Base-by-base conservation (phyloP, 2,113 vertebrate genomes). In the Garra rufa region DNA sequence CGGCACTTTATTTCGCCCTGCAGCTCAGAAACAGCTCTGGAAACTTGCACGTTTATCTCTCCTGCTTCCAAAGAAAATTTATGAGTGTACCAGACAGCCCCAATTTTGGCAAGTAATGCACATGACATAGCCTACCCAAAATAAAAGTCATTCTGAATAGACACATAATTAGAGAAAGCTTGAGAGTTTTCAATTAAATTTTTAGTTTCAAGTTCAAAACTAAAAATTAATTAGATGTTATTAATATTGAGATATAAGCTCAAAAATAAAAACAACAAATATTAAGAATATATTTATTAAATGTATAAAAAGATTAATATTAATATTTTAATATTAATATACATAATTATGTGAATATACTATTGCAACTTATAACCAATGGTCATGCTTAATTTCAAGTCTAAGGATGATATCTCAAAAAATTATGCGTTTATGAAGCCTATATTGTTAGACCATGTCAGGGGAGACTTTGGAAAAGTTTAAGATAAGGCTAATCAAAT, bases 101-200 rank as follows among this genome's bases (percentile, higher is more conserved):
- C 63, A 67, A 38, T 38, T 30, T 67, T 57, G 55, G 21, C 55
- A 57, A 67, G 63, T 67, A 38, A 67, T 67, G 63, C 63, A 67
- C 28, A 17, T 67, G 63, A 38, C 28, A 67, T 67, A 67, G 63
- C 63, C 63, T 67, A 38, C 28, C 28, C 21, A 57, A 57, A 57
- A n/a, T 57, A 57, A 57, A 57, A 67, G 63, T 67, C 13, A 67
- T 67, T 67, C 14, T 67, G 63, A 38, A 67, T 67, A 38, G 6
- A 67, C 30, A 67, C 30, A 34, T 67, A 34, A 67, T 13, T 14
- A 34, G 34, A 67, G 15, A 67, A 34, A 19, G 63, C 63, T 67
- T 67, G 63, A 67, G 63, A 67, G 63, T 30, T 65, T 65, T 65
- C n/a, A n/a, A n/a, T n/a, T n/a, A n/a, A n/a, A n/a, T n/a, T n/a